Base-by-base conservation (phyloP, 2,888 invertebrate species). In the Arrhopalites spinosus region DNA sequence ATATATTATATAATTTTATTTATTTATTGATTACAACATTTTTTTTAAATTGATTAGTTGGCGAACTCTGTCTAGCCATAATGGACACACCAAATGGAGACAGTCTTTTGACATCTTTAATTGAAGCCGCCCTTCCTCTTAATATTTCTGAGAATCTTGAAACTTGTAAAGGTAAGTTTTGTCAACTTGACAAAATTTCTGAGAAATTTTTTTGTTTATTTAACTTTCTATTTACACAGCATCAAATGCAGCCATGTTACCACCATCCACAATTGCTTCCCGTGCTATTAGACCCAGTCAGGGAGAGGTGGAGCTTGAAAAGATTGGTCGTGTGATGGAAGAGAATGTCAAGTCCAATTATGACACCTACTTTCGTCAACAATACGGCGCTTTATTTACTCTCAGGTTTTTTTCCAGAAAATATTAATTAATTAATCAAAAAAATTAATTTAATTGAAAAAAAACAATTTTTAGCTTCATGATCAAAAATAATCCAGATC, bases 41-140 rank as follows among this genome's bases (percentile, higher is more conserved):
- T n/a, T n/a, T n/a, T n/a, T n/a, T n/a, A n/a, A n/a, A n/a, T n/a
- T n/a, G n/a, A n/a, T 36, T 11, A 81, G 81, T 81, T 75, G 79
- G 79, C 11, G 79, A 81, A 30, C 29, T 81, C 25, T 72, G 77
- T 29, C 53, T 80, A 3, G 78, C 75, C 8, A 80, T 81, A 2
- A 76, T 80, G 47, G 76, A 78, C 66, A 81, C 81, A 1, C 43
- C 68, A 45, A 67, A 70, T 11, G 80, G 77, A 1, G 76, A 79
- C 25, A 79, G 78, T 23, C 61, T 81, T 0, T 68, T 81, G 45
- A 71, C 66, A 15, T 63, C 64, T n/a, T 73, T 81, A 1, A 80
- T 78, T 72, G 61, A 71, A 2, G 74, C 75, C 20, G 80, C 80
- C 8, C 53, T 74, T 0, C 77, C 77, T 1, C 43, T 2, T 8